Evolutionary conservation across 2,797 vertebrate species (phyloP), one percentile per base, ranked within the genome.

Genomic region (Poeciliopsis infans): DNA sequence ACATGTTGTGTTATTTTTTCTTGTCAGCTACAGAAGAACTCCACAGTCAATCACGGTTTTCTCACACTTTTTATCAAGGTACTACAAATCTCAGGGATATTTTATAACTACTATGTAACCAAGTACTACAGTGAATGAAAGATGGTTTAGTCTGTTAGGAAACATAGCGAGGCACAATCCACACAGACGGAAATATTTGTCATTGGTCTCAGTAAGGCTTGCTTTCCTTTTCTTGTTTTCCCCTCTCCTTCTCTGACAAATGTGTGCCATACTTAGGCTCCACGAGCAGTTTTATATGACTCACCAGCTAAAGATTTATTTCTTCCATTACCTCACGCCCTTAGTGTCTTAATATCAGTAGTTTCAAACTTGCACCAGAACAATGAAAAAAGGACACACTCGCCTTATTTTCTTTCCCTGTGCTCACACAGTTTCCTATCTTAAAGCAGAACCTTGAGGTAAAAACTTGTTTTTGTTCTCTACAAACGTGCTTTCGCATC

Each of bases 151-250:
- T 90, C 83, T 78, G 78, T 71, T 61, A 36, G 74, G 59, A 70
- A 88, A 89, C 36, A 28, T 86, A 78, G 61, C 36, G 23, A 85
- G 77, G 69, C 79, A 79, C 83, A 84, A 90, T 88, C 85, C 49
- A 72, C 77, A 73, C 83, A 93, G 84, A 89, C 77, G 89, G 79
- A 89, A 91, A 84, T 87, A 88, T 90, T 88, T 87, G 84, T 88
- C 86, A 89, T 16, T 76, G 73, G 82, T 85, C 71, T 84, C 74
- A 46, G 57, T 31, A 57, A 80, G 80, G 68, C 83, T 68, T 7
- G 79, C 73, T 76, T 76, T 71, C 77, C 28, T 41, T 74, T 53
- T 73, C 66, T 47, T 45, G 51, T 77, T 72, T 55, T 83, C 68
- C 43, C 70, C 18, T 46, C 68, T 74, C 83, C 78, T 74, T 77